Evolutionary conservation across 2,888 invertebrate genomes (phyloP), one percentile per base, ranked within the genome.

Genomic region (Dynastes maya): DNA sequence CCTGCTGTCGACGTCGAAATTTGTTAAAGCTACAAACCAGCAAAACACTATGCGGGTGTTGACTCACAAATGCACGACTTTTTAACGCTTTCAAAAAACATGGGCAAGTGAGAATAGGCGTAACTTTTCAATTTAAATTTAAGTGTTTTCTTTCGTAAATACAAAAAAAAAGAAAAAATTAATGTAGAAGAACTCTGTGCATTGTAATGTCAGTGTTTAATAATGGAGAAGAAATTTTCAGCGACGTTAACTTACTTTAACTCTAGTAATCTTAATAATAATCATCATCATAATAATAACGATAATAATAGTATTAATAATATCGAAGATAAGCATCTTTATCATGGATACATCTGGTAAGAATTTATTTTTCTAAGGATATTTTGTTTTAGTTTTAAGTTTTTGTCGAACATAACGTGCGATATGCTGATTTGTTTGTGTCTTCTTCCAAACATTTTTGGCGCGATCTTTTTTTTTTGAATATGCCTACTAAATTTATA

Each of bases 291-390:
- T 70, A 70, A 51, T 37, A 13, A 55, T 32, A 27, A 37, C 32
- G 53, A 29, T 32, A 53, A 53, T 71, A 8, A 71, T 53, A 27
- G 16, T 55, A 71, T 32, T 58, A 27, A 71, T 58, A 55, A 71
- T 51, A 55, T 32, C 74, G 79, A 77, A 67, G 37, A 71, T 71
- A 80, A 81, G 81, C 80, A 74, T 79, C 80, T 83, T 83, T 85
- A 85, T 85, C 85, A 88, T 88, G 88, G 87, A 87, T 85, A 84
- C 86, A 82, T 86, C 87, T 82, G 87, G 88, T 88, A 86, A 88
- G 87, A 80, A 40, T 45, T 61, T 79, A 68, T 76, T 71, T 1
- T 40, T 55, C 16, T 67, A 16, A 27, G 9, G 22, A 11, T 22
- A 61, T 29, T 22, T 61, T 61, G 6, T 29, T 29, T 61, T 61